Evolutionary conservation across 2,113 vertebrate genomes (phyloP).

Genomic region (Thomomys bottae): DNA sequence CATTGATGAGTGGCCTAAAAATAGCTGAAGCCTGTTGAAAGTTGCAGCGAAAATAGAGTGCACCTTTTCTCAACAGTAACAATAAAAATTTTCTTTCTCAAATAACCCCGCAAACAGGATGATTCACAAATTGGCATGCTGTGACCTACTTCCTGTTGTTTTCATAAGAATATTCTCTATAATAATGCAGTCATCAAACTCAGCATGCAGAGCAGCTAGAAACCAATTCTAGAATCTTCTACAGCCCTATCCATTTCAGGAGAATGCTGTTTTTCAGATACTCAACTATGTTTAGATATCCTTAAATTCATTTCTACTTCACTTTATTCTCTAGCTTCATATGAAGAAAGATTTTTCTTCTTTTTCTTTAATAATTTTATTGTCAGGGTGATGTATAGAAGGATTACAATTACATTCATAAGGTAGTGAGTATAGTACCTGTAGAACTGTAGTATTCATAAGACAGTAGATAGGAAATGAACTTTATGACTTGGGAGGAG

Average conservation of each 20-base stretch:
- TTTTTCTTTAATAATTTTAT: no score
- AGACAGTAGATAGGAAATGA: no score
- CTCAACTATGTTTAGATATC: neutral
- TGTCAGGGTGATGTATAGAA: no score
- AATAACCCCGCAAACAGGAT: slow-evolving; percentile 24
- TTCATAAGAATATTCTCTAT: slow-evolving; percentile 51
- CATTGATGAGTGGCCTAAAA: slow-evolving; percentile 33
- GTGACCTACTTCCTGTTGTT: slow-evolving; percentile 58
- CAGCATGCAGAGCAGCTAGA: slow-evolving; percentile 48
- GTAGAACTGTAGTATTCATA: no score
- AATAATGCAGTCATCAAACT: slow-evolving; percentile 25
- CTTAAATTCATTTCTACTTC: neutral
- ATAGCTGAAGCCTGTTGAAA: slow-evolving; percentile 38
- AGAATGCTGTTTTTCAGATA: neutral
- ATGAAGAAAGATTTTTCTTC: neutral
- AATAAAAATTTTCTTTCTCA: slow-evolving; percentile 60
- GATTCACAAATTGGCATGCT: slow-evolving; percentile 10
- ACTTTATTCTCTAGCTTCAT: neutral
- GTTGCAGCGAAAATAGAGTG: slow-evolving; percentile 28
- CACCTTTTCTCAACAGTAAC: slow-evolving; percentile 49
- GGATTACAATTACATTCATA: no score
- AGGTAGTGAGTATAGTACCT: no score
- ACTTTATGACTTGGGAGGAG: no score
- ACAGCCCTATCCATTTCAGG: neutral
- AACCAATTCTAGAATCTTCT: neutral